Percentiles rank a stretch among this genome's conserved stretches.
These are phyloP conservation scores for Anthopleura sola DNA, from an alignment of 64 coral and sea anemone genomes.

Conservation along the genomic window DNA sequence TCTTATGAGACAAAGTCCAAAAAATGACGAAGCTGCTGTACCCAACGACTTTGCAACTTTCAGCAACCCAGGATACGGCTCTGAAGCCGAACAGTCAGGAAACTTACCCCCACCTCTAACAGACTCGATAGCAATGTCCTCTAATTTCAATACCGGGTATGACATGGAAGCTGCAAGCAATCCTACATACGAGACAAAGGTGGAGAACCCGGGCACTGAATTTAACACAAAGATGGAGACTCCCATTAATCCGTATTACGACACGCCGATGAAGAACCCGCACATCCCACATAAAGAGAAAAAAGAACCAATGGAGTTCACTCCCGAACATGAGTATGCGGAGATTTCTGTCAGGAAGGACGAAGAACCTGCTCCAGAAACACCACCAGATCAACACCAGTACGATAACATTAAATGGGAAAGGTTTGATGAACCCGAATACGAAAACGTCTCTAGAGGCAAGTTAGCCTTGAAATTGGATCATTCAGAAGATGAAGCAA, in stretches of 20 bases:
- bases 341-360: background rate
- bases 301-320: background rate
- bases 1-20: background rate
- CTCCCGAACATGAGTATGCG: background rate
- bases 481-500: background rate
- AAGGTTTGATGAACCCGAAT: background rate
- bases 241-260: too few species aligned
- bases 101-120: background rate
- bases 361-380: background rate
- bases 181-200: background rate
- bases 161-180: background rate
- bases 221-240: too few species aligned
- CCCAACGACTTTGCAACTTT: constrained; percentile 1
- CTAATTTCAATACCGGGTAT: background rate
- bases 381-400: background rate
- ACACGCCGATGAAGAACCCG: background rate
- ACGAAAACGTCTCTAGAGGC: background rate
- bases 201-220: background rate
- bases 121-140: background rate
- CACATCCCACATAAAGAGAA: background rate
- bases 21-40: background rate
- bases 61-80: background rate
- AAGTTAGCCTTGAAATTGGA: background rate
- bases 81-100: background rate
- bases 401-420: background rate